These are phyloP conservation scores for Eulemur albifrons DNA, from an alignment of 2,797 vertebrate species.

Conservation along the genomic window DNA sequence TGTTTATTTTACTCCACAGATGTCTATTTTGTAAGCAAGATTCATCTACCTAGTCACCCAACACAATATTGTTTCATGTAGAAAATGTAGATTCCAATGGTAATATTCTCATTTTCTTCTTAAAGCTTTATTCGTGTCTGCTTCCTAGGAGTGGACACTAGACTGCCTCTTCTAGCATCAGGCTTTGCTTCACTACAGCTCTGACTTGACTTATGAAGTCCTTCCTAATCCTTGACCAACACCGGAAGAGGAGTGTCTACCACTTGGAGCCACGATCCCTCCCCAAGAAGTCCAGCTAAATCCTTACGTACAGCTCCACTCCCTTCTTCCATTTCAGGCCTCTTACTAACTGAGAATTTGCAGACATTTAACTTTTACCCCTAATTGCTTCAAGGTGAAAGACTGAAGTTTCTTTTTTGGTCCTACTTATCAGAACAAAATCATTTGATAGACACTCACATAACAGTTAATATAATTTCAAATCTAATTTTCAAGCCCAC, in stretches of 20 bases:
- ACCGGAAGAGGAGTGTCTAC: rapidly evolving
- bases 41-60: background rate
- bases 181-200: background rate
- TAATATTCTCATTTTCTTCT: background rate
- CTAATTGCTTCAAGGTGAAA: background rate
- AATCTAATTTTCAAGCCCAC: background rate
- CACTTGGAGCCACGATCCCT: background rate
- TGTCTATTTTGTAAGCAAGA: background rate
- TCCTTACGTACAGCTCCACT: background rate
- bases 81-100: background rate
- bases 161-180: background rate
- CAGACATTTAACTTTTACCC: background rate
- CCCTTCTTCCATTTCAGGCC: rapidly evolving
- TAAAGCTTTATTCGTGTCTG: background rate
- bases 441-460: background rate
- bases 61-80: background rate
- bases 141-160: background rate
- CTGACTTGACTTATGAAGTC: background rate
- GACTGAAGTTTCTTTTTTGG: background rate
- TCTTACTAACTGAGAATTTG: background rate
- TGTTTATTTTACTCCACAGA: background rate
- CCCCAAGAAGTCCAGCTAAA: background rate
- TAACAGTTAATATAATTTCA: background rate
- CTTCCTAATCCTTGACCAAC: background rate
- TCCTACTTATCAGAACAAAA: background rate